A percentile compares a stretch with the other conserved stretches of the same genome.
Conservation (phyloP, 1,140 invertebrate genomes). For the Drosophila novamexicana region DNA sequence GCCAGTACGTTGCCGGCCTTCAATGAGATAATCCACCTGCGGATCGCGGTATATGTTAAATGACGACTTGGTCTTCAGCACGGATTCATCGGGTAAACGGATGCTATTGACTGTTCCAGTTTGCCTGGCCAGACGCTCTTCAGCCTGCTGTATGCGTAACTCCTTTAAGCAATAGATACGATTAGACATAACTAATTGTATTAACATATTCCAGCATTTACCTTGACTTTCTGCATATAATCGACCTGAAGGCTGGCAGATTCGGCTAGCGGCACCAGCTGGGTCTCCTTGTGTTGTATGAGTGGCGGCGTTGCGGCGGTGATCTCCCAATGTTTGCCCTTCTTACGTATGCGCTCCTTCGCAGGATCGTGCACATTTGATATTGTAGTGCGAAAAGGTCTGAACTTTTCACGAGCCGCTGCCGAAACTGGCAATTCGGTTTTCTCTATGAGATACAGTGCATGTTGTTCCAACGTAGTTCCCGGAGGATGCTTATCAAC, state of each 20-base stretch:
- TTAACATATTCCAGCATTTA: neutral
- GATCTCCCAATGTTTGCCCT: conserved; percentile 88
- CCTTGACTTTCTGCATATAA: conserved; percentile 72
- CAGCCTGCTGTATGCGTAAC: conserved; percentile 71
- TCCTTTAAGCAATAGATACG: conserved; percentile 36
- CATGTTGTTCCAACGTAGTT: conserved; percentile 85
- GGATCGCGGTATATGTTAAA: conserved; percentile 68
- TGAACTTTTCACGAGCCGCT: conserved; percentile 85
- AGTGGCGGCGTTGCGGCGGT: conserved; percentile 89
- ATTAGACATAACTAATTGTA: neutral
- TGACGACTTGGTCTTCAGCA: conserved; percentile 60
- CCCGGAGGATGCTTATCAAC: conserved; percentile 8
- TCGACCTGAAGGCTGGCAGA: conserved; percentile 70
- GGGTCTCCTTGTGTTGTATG: conserved; percentile 72
- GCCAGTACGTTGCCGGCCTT: conserved; percentile 54
- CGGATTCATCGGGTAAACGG: conserved; percentile 47
- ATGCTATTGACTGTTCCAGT: conserved; percentile 10
- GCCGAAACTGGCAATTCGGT: conserved; percentile 84
- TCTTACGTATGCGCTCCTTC: conserved; percentile 87
- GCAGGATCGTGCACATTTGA: conserved; percentile 87
- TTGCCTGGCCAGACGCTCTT: conserved; percentile 63
- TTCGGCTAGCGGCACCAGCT: conserved; percentile 74
- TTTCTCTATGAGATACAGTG: conserved; percentile 87
- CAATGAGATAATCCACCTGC: conserved; percentile 57
- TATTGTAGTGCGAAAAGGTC: conserved; percentile 88